phyloP scores from a whole-genome alignment of 2,113 vertebrate species.

The Halichoeres trimaculatus region DNA sequence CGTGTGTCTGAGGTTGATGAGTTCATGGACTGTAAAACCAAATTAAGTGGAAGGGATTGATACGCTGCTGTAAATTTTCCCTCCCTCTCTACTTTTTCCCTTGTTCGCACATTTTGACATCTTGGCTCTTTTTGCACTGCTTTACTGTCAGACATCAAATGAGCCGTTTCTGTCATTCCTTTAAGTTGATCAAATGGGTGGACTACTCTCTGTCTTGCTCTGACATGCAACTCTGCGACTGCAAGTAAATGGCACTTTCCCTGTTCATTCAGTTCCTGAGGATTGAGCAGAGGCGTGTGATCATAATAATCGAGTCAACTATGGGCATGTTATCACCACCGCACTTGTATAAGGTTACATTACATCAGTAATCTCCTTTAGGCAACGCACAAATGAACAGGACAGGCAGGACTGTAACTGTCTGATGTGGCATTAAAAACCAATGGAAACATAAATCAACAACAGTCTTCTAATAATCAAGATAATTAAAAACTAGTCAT shows the following conservation, averaged over 20 bases:
- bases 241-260: not conserved
- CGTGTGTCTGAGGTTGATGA: not conserved
- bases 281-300: not conserved
- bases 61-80: not conserved
- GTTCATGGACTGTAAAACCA: not conserved
- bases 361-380: not conserved
- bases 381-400: too few relatives aligned
- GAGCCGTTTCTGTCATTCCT: not conserved
- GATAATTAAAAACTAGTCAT: not conserved
- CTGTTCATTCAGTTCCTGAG: not conserved
- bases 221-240: not conserved
- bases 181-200: not conserved
- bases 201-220: not conserved
- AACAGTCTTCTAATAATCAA: not conserved
- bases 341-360: not conserved
- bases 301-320: not conserved
- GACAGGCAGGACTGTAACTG: not conserved
- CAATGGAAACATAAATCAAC: too few relatives aligned
- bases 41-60: not conserved
- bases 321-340: not conserved
- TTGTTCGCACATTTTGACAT: not conserved
- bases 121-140: slow-evolving; percentile 4
- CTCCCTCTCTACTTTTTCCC: not conserved
- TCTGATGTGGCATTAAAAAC: too few relatives aligned
- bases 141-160: not conserved